Base-by-base conservation (phyloP, 2,797 vertebrate species). In the Galago senegalensis region DNA sequence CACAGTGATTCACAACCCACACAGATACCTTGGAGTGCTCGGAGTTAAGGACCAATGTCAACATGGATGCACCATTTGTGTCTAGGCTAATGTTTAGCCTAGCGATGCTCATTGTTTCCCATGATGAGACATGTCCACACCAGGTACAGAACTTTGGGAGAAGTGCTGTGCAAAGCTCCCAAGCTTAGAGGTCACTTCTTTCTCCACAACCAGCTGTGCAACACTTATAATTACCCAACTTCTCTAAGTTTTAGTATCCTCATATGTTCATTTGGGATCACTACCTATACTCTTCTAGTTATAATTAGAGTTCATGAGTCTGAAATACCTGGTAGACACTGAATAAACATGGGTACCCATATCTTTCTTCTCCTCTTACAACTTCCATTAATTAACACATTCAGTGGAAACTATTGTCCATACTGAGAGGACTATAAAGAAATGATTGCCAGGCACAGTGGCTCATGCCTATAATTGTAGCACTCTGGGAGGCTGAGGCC, bases 1-100 rank as follows among this genome's bases (percentile, higher is more conserved):
- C 92, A 91, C 27, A 43, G 46, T 91, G 87, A 96, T 89, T 97
- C 87, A 98, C 67, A 91, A 87, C 31, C 43, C 89, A 94, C 91
- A 87, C 82, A 92, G 84, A 91, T 82, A 93, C 27, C 43, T 95
- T 63, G 43, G 70, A 67, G 61, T 34, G 7, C 69, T 89, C 76
- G 76, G n/a, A 53, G 89, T 90, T 97, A 92, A 98, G 81, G 86
- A 91, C 91, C 40, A 40, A 1, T 58, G 84, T 97, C 91, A 90
- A 87, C 87, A 85, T 58, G 70, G 79, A 85, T 73, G 37, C 53
- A 60, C 65, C 80, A 70, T 8, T 96, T 90, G 73, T 56, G 75
- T 93, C 83, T 89, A 58, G 81, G 43, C 91, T 84, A 53, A 91
- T 58, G 65, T 94, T 96, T 95, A 85, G 94, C 84, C 91, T 93